phyloP scores from a whole-genome alignment of 2,113 vertebrate species.

The Rhinolophus sinicus region DNA sequence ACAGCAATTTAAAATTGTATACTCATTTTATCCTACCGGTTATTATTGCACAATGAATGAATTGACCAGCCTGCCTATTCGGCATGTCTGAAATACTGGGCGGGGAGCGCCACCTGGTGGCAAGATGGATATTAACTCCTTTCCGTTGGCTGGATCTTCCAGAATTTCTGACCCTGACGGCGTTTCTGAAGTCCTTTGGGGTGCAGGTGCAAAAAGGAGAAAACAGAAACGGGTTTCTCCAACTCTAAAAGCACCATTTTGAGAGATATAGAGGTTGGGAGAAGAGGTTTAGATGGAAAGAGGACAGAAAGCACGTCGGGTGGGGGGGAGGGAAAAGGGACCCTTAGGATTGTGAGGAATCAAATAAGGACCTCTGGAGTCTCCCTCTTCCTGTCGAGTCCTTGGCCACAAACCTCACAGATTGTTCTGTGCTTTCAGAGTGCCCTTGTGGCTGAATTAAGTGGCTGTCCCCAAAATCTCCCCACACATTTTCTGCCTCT shows the following conservation, averaged over 20 bases:
- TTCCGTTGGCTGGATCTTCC: neutral
- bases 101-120: conserved; percentile 49
- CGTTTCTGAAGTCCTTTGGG: neutral
- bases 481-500: neutral
- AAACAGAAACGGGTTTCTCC: neutral
- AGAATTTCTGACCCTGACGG: neutral
- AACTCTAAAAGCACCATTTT: neutral
- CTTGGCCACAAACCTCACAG: neutral
- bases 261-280: neutral
- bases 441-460: neutral
- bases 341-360: neutral
- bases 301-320: neutral
- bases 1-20: neutral
- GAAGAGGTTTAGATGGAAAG: neutral
- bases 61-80: accelerated
- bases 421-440: neutral
- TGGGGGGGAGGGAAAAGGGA: neutral
- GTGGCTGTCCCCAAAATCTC: neutral
- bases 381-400: neutral
- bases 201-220: neutral
- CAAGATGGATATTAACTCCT: neutral
- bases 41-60: too few species aligned
- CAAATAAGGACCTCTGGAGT: neutral
- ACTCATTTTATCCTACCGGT: neutral
- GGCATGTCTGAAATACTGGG: neutral